These are phyloP conservation scores for Eilema sororculum DNA, from an alignment of 2,888 invertebrate species.

Conservation along the genomic window DNA sequence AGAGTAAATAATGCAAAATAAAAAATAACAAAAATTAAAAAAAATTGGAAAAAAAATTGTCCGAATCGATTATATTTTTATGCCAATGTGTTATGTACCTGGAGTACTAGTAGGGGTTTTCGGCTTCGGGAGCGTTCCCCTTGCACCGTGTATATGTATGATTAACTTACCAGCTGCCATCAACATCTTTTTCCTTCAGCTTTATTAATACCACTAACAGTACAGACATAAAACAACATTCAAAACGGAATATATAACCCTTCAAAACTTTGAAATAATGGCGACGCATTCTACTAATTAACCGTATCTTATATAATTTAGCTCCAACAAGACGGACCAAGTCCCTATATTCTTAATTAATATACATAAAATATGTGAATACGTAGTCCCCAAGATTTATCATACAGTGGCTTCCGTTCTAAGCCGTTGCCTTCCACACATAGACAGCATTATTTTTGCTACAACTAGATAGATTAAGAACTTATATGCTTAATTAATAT, in stretches of 20 bases:
- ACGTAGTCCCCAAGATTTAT: slow-evolving; percentile 49
- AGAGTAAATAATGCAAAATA: no score
- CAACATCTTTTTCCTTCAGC: not conserved
- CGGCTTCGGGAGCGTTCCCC: no score
- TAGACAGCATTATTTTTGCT: slow-evolving; percentile 29
- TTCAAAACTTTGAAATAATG: slow-evolving; percentile 36
- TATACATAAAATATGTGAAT: slow-evolving; percentile 37
- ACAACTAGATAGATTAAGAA: slow-evolving; percentile 34
- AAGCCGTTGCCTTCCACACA: slow-evolving; percentile 47
- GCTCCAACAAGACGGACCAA: slow-evolving; percentile 34
- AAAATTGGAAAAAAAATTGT: no score
- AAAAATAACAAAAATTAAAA: no score
- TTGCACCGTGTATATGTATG: no score
- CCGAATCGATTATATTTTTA: no score
- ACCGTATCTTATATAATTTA: slow-evolving; percentile 20
- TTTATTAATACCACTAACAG: not conserved
- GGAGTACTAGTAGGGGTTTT: no score
- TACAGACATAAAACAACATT: slow-evolving; percentile 29
- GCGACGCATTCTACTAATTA: slow-evolving; percentile 40
- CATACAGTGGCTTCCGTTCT: slow-evolving; percentile 43
- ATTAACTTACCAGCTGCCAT: not conserved
- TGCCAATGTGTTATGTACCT: no score
- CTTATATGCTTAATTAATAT: slow-evolving; percentile 37
- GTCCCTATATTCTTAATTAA: slow-evolving; percentile 38
- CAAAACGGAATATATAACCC: not conserved